phyloP scores from a whole-genome alignment of 2,888 invertebrate species.

The Cantharis flavilabris region DNA sequence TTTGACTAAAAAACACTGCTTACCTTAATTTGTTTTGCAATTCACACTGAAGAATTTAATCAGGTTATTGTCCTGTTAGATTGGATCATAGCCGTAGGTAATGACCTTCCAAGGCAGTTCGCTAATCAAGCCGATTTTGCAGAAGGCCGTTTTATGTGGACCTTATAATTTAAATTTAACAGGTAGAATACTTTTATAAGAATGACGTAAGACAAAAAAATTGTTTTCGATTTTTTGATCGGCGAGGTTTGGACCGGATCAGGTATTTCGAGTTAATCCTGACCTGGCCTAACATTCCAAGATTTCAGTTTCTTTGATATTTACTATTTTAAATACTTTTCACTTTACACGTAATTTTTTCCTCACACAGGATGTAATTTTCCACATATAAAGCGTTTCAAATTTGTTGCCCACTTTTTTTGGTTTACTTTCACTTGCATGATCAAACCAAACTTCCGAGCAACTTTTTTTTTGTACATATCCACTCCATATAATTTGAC shows the following conservation, averaged over 20 bases:
- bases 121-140: constrained; percentile 11
- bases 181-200: background rate
- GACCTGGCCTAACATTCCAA: background rate
- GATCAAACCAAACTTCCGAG: background rate
- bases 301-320: background rate
- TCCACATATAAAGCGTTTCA: background rate
- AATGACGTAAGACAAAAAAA: background rate
- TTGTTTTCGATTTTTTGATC: background rate
- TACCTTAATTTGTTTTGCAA: background rate
- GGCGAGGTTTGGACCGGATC: background rate
- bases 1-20: background rate
- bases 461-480: background rate
- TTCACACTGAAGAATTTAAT: background rate
- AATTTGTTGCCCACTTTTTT: background rate
- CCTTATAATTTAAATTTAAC: background rate
- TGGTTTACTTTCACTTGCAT: background rate
- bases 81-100: background rate
- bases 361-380: background rate
- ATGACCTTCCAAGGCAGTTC: constrained; percentile 24
- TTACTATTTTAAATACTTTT: too few relatives aligned
- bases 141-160: background rate
- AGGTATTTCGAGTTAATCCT: background rate
- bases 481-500: background rate
- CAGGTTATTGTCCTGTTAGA: constrained; percentile 6
- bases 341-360: background rate